Percentiles rank a stretch among this genome's conserved stretches.
phyloP scores from a whole-genome alignment of 2,888 invertebrate genomes.

The Polydrusus tereticollis region DNA sequence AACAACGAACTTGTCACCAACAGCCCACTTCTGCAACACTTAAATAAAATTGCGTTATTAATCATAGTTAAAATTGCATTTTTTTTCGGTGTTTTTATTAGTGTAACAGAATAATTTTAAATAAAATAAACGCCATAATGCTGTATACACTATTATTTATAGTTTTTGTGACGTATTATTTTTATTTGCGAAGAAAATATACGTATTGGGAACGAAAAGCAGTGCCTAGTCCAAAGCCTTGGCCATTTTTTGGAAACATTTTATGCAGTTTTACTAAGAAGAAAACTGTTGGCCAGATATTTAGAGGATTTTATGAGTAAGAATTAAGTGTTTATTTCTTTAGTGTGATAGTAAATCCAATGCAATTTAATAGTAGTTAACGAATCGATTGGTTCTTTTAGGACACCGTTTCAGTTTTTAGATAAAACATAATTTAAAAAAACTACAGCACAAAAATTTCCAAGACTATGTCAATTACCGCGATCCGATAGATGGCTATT shows the following conservation, averaged over 20 bases:
- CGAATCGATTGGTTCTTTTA: no score
- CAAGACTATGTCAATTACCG: no score
- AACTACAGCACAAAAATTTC: no score
- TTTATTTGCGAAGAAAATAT: slow-evolving; percentile 35
- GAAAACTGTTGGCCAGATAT: slow-evolving; percentile 38
- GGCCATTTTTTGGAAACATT: slow-evolving; percentile 38
- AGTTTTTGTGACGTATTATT: slow-evolving; percentile 13
- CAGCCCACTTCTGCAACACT: no score
- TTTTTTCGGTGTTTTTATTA: neutral
- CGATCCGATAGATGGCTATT: no score
- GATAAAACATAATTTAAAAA: no score
- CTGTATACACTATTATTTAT: slow-evolving; percentile 14
- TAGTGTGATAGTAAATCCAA: no score
- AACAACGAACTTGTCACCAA: neutral
- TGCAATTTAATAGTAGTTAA: no score
- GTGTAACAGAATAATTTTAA: neutral
- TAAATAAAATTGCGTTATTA: neutral
- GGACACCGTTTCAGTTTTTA: no score
- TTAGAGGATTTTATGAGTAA: slow-evolving; percentile 39
- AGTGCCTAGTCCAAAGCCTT: slow-evolving; percentile 33
- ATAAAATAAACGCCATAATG: slow-evolving; percentile 1
- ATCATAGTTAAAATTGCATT: neutral
- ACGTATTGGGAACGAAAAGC: slow-evolving; percentile 36
- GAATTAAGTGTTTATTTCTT: neutral
- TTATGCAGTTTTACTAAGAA: slow-evolving; percentile 36